phyloP scores from a whole-genome alignment of 2,888 invertebrate species.

The Teleiodes luculella region DNA sequence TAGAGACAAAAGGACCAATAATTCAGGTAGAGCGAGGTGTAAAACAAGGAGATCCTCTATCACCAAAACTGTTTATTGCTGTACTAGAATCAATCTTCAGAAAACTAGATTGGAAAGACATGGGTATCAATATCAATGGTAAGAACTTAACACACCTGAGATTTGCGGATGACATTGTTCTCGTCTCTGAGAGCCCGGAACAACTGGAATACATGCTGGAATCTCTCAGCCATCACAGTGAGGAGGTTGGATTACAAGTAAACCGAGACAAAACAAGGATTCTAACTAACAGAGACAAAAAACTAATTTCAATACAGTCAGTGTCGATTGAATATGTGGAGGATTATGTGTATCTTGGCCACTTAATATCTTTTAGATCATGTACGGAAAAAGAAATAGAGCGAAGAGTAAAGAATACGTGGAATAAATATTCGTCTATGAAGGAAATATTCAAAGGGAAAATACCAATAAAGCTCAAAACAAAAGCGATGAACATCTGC shows the following conservation, averaged over 20 bases:
- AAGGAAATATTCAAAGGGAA: too few species aligned
- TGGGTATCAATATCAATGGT: conserved; percentile 16
- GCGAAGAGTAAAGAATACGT: too few species aligned
- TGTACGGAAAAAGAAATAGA: too few species aligned
- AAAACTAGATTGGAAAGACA: conserved; percentile 11
- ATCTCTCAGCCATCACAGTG: conserved; percentile 5
- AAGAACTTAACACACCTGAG: conserved; percentile 10
- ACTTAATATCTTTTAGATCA: conserved; percentile 14
- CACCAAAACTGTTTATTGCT: conserved; percentile 19
- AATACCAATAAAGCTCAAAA: conserved; percentile 4
- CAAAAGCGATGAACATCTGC: conserved; percentile 1
- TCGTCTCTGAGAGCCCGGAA: conserved; percentile 11
- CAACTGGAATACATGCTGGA: conserved; percentile 15
- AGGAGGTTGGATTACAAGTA: conserved; percentile 14
- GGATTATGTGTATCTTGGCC: conserved; percentile 13
- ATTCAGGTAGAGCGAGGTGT: conserved; percentile 22
- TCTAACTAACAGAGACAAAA: conserved; percentile 12
- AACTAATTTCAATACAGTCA: not conserved
- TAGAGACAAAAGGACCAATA: conserved; percentile 15
- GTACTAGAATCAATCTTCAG: conserved; percentile 18
- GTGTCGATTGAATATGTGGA: not conserved
- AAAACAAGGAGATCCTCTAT: conserved; percentile 22
- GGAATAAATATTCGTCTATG: too few species aligned
- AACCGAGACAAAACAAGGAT: conserved; percentile 15
- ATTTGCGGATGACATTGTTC: conserved; percentile 21